These are phyloP conservation scores for Marasmarcha lunaedactyla DNA, from an alignment of 2,888 invertebrate genomes.

Conservation along the genomic window DNA sequence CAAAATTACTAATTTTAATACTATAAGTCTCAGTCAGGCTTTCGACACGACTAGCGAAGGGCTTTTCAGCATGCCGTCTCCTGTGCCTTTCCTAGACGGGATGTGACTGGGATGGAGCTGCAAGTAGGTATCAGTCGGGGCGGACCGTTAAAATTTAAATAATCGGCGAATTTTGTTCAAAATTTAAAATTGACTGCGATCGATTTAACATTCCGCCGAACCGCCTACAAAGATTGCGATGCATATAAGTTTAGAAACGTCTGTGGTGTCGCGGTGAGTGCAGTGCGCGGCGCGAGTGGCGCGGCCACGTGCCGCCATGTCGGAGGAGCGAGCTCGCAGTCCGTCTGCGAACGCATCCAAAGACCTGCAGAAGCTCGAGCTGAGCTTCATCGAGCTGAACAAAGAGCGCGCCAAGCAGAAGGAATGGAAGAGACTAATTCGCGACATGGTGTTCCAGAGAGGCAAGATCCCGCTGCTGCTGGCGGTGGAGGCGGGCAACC, in stretches of 20 bases:
- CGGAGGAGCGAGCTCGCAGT: constrained; percentile 27
- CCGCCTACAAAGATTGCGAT: constrained; percentile 43
- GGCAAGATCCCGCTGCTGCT: constrained; percentile 94
- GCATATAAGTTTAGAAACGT: constrained; percentile 47
- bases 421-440: constrained; percentile 70
- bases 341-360: constrained; percentile 43
- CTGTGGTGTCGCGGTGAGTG: constrained; percentile 49
- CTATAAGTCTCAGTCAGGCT: constrained; percentile 61
- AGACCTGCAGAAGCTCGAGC: constrained; percentile 57
- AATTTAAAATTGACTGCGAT: constrained; percentile 41
- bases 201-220: constrained; percentile 48
- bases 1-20: constrained; percentile 68
- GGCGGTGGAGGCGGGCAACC: constrained; percentile 95
- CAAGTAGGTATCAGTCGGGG: constrained; percentile 53
- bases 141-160: constrained; percentile 18
- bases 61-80: constrained; percentile 45
- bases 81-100: constrained; percentile 27
- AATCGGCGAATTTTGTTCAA: constrained; percentile 30
- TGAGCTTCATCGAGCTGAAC: constrained; percentile 63
- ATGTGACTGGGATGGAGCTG: constrained; percentile 47
- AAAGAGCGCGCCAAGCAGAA: constrained; percentile 62
- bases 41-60: constrained; percentile 55
- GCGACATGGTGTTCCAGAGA: constrained; percentile 78
- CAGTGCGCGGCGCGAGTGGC: constrained; percentile 43
- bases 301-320: constrained; percentile 30